Conservation (phyloP, 2,888 invertebrate genomes). For the Caenorhabditis sp. region DNA sequence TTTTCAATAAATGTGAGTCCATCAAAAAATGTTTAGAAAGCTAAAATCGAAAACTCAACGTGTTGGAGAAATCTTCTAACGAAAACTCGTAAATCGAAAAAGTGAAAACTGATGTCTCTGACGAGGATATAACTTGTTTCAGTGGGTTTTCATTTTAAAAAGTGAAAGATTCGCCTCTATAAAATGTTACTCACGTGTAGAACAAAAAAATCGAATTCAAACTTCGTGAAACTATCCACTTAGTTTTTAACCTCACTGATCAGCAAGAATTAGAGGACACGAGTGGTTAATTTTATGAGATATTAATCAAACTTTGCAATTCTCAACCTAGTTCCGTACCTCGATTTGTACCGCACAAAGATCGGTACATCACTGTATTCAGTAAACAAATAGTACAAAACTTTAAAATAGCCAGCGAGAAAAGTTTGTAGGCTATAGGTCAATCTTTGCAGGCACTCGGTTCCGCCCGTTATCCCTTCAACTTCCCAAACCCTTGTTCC, state of each 20-base stretch:
- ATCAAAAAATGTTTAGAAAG: not conserved
- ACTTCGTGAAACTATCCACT: too few species aligned
- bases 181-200: too few species aligned
- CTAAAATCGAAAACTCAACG: not conserved
- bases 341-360: not conserved
- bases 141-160: too few species aligned
- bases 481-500: constrained; percentile 96
- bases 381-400: constrained; percentile 8
- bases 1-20: constrained; percentile 4
- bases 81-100: too few species aligned
- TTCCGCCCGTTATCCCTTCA: constrained; percentile 95
- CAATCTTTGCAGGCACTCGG: constrained; percentile 81
- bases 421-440: not conserved
- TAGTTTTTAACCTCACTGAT: too few species aligned
- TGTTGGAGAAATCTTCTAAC: too few species aligned
- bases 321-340: not conserved
- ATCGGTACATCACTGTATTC: not conserved
- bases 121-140: too few species aligned
- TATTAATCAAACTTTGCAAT: not conserved
- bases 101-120: too few species aligned
- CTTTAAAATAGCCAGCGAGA: not conserved
- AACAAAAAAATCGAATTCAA: too few species aligned
- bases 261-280: too few species aligned
- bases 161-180: too few species aligned
- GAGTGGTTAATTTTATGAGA: constrained; percentile 3